phyloP scores from a whole-genome alignment of 2,113 vertebrate species.

The Mugil cephalus region DNA sequence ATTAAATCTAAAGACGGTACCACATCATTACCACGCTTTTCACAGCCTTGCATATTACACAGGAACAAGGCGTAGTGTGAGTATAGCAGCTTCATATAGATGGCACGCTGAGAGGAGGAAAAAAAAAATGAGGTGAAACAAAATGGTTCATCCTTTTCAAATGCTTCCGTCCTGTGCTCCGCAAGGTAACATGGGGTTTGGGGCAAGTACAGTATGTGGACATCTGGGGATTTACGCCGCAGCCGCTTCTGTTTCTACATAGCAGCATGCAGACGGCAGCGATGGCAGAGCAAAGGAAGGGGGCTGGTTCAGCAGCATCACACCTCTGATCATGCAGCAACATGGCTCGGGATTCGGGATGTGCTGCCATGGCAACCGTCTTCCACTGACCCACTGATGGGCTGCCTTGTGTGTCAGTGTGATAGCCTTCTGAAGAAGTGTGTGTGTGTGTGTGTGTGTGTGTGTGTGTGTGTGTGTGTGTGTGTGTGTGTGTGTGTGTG shows the following conservation, averaged over 20 bases:
- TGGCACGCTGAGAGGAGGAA: neutral
- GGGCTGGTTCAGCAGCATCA: conserved; percentile 75
- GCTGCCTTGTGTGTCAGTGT: conserved; percentile 74
- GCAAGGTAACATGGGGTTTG: neutral
- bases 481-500: conserved; percentile 23
- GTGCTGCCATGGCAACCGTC: conserved; percentile 86
- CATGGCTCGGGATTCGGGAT: conserved; percentile 78
- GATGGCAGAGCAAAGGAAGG: conserved; percentile 48
- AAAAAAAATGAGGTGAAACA: neutral
- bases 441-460: conserved; percentile 38
- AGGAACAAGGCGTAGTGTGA: neutral
- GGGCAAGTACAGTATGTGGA: neutral
- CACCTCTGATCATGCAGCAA: conserved; percentile 80
- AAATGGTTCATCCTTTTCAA: neutral
- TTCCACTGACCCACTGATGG: conserved; percentile 81
- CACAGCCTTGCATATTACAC: neutral
- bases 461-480: conserved; percentile 14
- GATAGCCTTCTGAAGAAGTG: conserved; percentile 55
- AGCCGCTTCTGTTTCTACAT: conserved; percentile 6
- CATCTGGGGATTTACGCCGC: neutral
- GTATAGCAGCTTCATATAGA: neutral
- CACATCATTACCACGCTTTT: conserved; percentile 10
- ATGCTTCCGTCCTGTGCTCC: neutral
- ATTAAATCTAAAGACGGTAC: neutral
- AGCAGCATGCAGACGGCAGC: conserved; percentile 36